Evolutionary conservation across 2,113 vertebrate species (phyloP), one percentile per base, ranked within the genome.

Genomic region (Ovibos moschatus): DNA sequence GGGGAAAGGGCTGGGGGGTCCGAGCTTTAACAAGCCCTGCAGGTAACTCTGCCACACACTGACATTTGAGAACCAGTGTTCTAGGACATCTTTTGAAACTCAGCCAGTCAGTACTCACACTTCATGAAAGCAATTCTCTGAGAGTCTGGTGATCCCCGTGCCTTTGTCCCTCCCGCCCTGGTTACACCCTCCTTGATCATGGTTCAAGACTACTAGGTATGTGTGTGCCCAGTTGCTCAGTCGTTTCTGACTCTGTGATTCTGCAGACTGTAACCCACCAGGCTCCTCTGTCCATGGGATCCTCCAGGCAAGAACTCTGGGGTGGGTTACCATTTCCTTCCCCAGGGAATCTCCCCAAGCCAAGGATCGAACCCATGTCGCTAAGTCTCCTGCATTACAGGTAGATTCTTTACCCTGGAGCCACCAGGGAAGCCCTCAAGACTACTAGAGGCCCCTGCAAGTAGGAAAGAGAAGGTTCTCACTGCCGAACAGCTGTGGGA

Each of bases 141-240:
- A 2, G 0, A 0, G 10, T 17, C 45, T 1, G 1, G 1, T n/a
- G 7, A 50, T 51, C 19, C 57, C 11, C 21, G 5, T 5, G 10
- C 5, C 55, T 53, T 47, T 7, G 10, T 47, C 17, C 19, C 7
- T 84, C 36, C 33, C 1, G 1, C 7, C n/a, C 57, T 58, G 3
- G 16, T 45, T 43, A 45, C 5, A 53, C 2, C 47, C 43, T 89
- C 45, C 62, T 23, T 51, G n/a, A 47, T n/a, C 36, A 15, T 7
- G 82, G 87, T 6, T 19, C 5, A 21, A 62, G 62, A 43, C 71
- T 43, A 6, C 40, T 76, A 25, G 40, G 71, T 43, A 43, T 43
- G 40, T 43, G 71, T 43, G 12, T 43, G 23, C 6, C 40, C 23
- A 4, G 71, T 76, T 76, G 40, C 71, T 76, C 40, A 76, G 71